These are phyloP conservation scores for Tachyglossus aculeatus DNA, from an alignment of 2,797 vertebrate genomes.

Conservation along the genomic window DNA sequence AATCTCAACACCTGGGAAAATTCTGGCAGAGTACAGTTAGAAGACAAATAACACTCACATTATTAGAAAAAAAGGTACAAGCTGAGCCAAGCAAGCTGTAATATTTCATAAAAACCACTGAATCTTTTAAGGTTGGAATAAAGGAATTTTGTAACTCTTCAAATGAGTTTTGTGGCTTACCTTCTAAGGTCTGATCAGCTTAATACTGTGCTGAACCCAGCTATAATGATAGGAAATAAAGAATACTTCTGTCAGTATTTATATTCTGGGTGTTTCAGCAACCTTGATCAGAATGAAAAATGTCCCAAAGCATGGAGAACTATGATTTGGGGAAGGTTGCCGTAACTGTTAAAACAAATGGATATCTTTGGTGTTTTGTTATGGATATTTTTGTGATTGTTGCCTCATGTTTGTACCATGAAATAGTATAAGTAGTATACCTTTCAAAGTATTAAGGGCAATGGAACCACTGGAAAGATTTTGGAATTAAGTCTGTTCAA, in stretches of 20 bases:
- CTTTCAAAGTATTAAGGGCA: neutral
- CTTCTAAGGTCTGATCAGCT: neutral
- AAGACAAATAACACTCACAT: conserved; percentile 8
- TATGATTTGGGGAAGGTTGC: neutral
- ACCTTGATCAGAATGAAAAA: neutral
- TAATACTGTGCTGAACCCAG: conserved; percentile 2
- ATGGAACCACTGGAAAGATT: neutral
- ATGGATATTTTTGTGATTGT: neutral
- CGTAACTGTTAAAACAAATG: neutral
- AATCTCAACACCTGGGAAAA: neutral
- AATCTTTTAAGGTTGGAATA: conserved; percentile 22
- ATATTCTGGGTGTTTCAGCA: neutral
- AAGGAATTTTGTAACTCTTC: conserved; percentile 31
- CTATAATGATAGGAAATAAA: conserved; percentile 6
- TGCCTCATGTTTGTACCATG: neutral
- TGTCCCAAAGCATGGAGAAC: neutral
- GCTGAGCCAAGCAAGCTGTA: neutral
- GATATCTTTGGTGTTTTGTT: neutral
- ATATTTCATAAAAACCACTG: conserved; percentile 15
- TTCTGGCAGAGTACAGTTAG: neutral
- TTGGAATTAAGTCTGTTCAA: neutral
- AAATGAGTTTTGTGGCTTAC: conserved; percentile 22
- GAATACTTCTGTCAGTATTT: neutral
- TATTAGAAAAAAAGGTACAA: conserved; percentile 9
- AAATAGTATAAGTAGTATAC: neutral